Evolutionary conservation across 2,113 vertebrate species (phyloP).

Genomic region (Callaeas wilsoni): DNA sequence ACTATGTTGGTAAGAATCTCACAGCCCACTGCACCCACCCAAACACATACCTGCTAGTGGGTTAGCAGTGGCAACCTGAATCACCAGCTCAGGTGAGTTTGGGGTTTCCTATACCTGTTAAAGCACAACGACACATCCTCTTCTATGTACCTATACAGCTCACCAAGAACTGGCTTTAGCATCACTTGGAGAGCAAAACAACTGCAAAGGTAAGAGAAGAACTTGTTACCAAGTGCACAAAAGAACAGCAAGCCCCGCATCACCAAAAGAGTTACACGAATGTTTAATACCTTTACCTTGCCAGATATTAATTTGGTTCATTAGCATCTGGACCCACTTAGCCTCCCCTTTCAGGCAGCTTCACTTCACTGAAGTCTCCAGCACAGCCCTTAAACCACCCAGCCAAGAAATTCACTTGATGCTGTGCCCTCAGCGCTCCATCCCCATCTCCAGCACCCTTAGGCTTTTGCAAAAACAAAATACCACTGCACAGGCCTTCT

Average conservation of each 20-base stretch:
- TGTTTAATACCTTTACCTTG: fast-evolving
- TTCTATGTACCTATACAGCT: fast-evolving
- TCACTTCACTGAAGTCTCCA: fast-evolving
- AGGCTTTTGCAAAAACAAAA: fast-evolving
- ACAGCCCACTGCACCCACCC: not conserved
- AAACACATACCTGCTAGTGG: not conserved
- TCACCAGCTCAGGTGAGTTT: fast-evolving
- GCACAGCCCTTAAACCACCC: fast-evolving
- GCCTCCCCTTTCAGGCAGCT: fast-evolving
- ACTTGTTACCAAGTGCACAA: fast-evolving
- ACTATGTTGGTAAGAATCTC: fast-evolving
- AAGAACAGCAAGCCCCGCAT: not conserved
- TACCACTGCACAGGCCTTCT: fast-evolving
- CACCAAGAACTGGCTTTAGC: not conserved
- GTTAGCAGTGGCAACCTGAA: not conserved
- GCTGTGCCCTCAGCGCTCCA: fast-evolving
- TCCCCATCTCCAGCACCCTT: fast-evolving
- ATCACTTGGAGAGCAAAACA: too few species aligned
- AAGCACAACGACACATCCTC: too few species aligned
- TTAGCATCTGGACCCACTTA: fast-evolving
- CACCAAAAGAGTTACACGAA: fast-evolving
- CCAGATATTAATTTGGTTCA: fast-evolving
- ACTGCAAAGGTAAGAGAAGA: too few species aligned
- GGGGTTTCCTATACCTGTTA: fast-evolving
- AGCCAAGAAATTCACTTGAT: fast-evolving